Percentiles rank a stretch among this genome's conserved stretches.
Conservation (phyloP, 1,140 invertebrate genomes). For the Solen grandis region DNA sequence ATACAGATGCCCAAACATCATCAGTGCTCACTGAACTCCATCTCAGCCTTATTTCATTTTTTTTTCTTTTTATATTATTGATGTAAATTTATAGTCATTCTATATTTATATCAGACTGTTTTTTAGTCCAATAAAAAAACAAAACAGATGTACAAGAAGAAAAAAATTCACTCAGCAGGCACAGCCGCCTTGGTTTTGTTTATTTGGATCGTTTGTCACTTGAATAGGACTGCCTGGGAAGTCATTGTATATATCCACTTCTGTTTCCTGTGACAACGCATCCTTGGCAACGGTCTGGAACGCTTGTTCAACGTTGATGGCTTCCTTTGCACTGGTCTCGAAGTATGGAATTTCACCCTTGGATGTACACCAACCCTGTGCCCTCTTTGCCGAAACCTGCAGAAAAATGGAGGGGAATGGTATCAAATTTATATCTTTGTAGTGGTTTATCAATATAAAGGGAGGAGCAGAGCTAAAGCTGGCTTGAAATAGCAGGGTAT, state of each 20-base stretch:
- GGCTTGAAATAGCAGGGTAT: too few relatives aligned
- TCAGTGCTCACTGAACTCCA: too few relatives aligned
- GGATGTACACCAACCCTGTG: slow-evolving; percentile 98
- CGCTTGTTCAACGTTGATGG: slow-evolving; percentile 98
- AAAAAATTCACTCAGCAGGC: slow-evolving; percentile 83
- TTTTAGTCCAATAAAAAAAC: too few relatives aligned
- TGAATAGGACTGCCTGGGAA: slow-evolving; percentile 98
- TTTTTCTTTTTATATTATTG: too few relatives aligned
- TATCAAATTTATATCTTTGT: background rate
- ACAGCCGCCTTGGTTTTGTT: slow-evolving; percentile 76
- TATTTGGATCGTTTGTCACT: slow-evolving; percentile 80
- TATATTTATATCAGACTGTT: too few relatives aligned
- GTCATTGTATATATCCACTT: slow-evolving; percentile 97
- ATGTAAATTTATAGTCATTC: too few relatives aligned
- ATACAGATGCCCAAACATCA: too few relatives aligned
- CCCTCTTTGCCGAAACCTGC: slow-evolving; percentile 95
- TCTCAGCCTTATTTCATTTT: too few relatives aligned
- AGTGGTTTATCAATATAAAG: too few relatives aligned
- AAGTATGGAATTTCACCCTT: slow-evolving; percentile 99
- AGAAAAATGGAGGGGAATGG: slow-evolving; percentile 59
- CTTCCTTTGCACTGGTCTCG: slow-evolving; percentile 99
- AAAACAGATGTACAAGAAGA: too few relatives aligned
- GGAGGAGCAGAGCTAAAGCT: too few relatives aligned
- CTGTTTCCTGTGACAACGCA: slow-evolving; percentile 93
- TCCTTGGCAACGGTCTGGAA: slow-evolving; percentile 99